Evolutionary conservation across 2,888 invertebrate genomes (phyloP).

Genomic region (Nudaria mundana): DNA sequence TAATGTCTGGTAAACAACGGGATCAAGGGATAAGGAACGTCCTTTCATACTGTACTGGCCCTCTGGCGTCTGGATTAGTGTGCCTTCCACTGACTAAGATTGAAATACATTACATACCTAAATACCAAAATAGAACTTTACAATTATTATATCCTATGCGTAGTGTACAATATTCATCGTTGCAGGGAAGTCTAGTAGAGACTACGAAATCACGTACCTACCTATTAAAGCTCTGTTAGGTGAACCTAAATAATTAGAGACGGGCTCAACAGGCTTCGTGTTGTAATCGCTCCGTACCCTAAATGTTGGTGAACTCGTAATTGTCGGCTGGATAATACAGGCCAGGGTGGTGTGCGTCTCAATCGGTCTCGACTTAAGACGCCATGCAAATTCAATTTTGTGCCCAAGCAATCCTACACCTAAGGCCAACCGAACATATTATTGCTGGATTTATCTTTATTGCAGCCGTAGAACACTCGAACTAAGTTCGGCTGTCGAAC

Average conservation of each 20-base stretch:
- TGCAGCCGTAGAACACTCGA: slow-evolving; percentile 78
- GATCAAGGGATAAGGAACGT: slow-evolving; percentile 80
- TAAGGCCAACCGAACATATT: slow-evolving; percentile 79
- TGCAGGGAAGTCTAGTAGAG: slow-evolving; percentile 10
- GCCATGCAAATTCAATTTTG: slow-evolving; percentile 81
- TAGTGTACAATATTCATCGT: too few relatives aligned
- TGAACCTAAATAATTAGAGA: slow-evolving; percentile 37
- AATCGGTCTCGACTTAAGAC: slow-evolving; percentile 76
- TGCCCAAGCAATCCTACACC: slow-evolving; percentile 74
- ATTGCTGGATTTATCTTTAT: slow-evolving; percentile 82
- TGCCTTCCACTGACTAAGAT: slow-evolving; percentile 62
- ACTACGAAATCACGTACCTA: slow-evolving; percentile 26
- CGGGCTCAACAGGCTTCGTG: slow-evolving; percentile 49
- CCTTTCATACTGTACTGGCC: slow-evolving; percentile 75
- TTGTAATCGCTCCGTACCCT: slow-evolving; percentile 52
- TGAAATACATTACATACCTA: slow-evolving; percentile 56
- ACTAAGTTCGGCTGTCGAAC: slow-evolving; percentile 80
- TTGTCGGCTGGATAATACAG: slow-evolving; percentile 61
- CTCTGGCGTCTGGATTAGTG: slow-evolving; percentile 73
- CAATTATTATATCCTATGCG: too few relatives aligned
- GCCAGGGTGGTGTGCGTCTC: slow-evolving; percentile 55
- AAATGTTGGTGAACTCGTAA: slow-evolving; percentile 64
- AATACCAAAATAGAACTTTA: slow-evolving; percentile 9
- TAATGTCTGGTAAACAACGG: slow-evolving; percentile 83
- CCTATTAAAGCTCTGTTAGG: slow-evolving; percentile 31